These are phyloP conservation scores for Eptesicus fuscus DNA, from an alignment of 2,113 vertebrate genomes.

Conservation along the genomic window DNA sequence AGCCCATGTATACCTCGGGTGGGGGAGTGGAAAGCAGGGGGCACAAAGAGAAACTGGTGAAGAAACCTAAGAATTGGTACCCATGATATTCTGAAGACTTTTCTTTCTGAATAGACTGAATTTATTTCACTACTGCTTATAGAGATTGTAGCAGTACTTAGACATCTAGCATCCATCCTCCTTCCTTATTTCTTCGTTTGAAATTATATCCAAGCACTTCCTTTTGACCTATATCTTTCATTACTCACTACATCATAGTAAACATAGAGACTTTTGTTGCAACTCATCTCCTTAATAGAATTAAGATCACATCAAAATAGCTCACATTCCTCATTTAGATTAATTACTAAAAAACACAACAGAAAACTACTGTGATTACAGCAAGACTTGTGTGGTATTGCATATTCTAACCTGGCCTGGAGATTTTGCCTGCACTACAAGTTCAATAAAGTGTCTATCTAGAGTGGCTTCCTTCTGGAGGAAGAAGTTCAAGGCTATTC, in stretches of 20 bases:
- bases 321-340: background rate
- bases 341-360: background rate
- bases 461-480: background rate
- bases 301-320: background rate
- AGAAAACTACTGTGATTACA: background rate
- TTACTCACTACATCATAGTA: background rate
- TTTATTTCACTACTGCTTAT: background rate
- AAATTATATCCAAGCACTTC: background rate
- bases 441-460: background rate
- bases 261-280: background rate
- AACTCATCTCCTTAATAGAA: background rate
- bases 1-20: background rate
- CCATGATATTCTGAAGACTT: background rate
- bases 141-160: background rate
- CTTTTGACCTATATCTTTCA: background rate
- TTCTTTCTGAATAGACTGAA: background rate
- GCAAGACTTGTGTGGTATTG: background rate
- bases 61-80: background rate
- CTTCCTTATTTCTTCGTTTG: background rate
- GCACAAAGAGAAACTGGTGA: background rate
- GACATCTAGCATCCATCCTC: background rate
- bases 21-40: rapidly evolving
- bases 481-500: background rate
- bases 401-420: background rate
- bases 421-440: background rate